Conservation (phyloP, 2,113 vertebrate species). For the Thunnus maccoyii region DNA sequence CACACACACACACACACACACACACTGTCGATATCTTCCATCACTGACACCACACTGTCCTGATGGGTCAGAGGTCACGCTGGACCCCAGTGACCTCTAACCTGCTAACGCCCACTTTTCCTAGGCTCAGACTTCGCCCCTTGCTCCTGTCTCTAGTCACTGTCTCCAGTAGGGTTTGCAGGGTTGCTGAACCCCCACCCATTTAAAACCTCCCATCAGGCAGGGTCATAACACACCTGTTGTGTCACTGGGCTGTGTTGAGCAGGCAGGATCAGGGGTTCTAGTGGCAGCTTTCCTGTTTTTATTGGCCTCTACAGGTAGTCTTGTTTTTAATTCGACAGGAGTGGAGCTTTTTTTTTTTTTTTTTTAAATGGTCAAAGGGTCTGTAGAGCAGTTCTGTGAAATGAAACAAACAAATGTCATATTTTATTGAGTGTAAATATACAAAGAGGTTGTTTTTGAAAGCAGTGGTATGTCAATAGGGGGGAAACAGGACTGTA, state of each 20-base stretch:
- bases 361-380: background rate
- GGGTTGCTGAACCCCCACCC: conserved; percentile 14
- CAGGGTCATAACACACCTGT: conserved; percentile 63
- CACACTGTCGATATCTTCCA: conserved; percentile 38
- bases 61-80: conserved; percentile 48
- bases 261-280: background rate
- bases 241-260: conserved; percentile 25
- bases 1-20: conserved; percentile 6
- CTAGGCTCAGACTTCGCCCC: conserved; percentile 4
- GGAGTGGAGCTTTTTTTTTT: background rate
- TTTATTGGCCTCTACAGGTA: conserved; percentile 36
- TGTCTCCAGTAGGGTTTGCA: conserved; percentile 30
- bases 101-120: conserved; percentile 53
- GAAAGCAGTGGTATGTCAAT: background rate
- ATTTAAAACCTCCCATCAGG: conserved; percentile 29
- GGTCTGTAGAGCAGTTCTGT: background rate
- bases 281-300: conserved; percentile 7
- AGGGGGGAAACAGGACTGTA: background rate
- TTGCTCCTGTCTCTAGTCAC: conserved; percentile 16
- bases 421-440: conserved; percentile 42
- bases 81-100: conserved; percentile 55
- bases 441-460: conserved; percentile 45
- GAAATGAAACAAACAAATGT: conserved; percentile 14
- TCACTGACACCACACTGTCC: conserved; percentile 32
- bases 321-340: conserved; percentile 29